Evolutionary conservation across 2,113 vertebrate species (phyloP).

Genomic region (Australoheros scitulus): DNA sequence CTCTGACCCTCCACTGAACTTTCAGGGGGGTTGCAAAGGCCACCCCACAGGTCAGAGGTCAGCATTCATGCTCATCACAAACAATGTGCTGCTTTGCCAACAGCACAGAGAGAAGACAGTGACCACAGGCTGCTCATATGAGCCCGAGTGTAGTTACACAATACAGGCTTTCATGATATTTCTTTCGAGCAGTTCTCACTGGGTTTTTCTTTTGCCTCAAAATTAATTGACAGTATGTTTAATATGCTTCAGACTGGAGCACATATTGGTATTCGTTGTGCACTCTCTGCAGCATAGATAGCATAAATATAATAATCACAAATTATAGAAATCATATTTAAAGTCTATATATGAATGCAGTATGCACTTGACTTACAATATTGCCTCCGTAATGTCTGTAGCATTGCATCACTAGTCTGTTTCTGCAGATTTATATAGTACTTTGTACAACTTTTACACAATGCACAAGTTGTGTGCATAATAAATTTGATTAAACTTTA

Average conservation of each 20-base stretch:
- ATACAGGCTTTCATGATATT: slow-evolving; percentile 20
- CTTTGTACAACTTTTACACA: slow-evolving; percentile 5
- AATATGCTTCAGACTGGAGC: background rate
- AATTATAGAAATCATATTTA: background rate
- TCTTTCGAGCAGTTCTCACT: background rate
- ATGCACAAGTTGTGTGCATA: background rate
- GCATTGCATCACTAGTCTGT: background rate
- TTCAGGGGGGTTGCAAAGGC: slow-evolving; percentile 86
- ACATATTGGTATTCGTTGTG: background rate
- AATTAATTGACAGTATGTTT: slow-evolving; percentile 12
- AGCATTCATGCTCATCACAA: slow-evolving; percentile 88
- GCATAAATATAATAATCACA: background rate
- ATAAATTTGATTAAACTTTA: background rate
- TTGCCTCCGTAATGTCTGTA: background rate
- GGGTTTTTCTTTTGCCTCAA: background rate
- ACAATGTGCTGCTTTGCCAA: slow-evolving; percentile 88
- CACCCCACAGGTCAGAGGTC: slow-evolving; percentile 89
- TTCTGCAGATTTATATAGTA: background rate
- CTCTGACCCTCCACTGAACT: slow-evolving; percentile 92
- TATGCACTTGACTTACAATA: background rate
- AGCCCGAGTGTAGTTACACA: slow-evolving; percentile 56
- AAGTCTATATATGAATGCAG: background rate
- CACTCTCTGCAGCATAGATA: background rate
- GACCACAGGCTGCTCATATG: slow-evolving; percentile 64
- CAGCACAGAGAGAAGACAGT: slow-evolving; percentile 76